Evolutionary conservation across 2,113 vertebrate genomes (phyloP).

Genomic region (Gobio gobio): DNA sequence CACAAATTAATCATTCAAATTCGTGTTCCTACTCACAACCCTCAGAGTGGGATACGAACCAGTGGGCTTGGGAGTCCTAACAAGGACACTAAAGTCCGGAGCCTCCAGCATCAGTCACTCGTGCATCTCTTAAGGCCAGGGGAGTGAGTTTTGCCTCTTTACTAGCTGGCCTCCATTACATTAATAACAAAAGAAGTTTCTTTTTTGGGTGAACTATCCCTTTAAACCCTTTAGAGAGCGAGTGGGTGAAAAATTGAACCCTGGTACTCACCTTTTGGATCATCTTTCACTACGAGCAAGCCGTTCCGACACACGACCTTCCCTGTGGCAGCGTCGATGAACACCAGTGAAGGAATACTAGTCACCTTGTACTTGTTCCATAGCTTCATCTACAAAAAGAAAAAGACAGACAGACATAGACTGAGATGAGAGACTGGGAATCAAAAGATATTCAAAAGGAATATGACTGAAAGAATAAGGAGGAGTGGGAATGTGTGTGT

Average conservation of each 20-base stretch:
- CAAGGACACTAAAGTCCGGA: no score
- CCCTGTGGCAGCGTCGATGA: constrained; percentile 89
- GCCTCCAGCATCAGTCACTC: no score
- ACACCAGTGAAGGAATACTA: constrained; percentile 97
- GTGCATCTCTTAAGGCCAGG: no score
- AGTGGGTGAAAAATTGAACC: neutral
- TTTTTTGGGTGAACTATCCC: neutral
- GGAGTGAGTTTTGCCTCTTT: no score
- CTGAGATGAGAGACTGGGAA: constrained; percentile 17
- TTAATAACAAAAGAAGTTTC: no score
- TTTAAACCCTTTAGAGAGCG: neutral
- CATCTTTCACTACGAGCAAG: constrained; percentile 93
- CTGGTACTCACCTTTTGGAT: constrained; percentile 87
- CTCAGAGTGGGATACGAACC: no score
- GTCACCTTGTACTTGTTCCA: constrained; percentile 99
- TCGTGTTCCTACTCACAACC: no score
- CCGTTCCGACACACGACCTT: constrained; percentile 96
- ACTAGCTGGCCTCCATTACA: no score
- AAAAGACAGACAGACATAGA: neutral
- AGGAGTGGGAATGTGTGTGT: neutral
- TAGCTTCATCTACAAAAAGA: constrained; percentile 86
- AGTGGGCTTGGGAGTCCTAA: no score
- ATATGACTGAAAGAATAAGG: neutral
- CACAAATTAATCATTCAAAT: neutral
- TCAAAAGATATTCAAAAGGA: neutral